These are phyloP conservation scores for Lonchura striata DNA, from an alignment of 2,113 vertebrate species.

Conservation along the genomic window DNA sequence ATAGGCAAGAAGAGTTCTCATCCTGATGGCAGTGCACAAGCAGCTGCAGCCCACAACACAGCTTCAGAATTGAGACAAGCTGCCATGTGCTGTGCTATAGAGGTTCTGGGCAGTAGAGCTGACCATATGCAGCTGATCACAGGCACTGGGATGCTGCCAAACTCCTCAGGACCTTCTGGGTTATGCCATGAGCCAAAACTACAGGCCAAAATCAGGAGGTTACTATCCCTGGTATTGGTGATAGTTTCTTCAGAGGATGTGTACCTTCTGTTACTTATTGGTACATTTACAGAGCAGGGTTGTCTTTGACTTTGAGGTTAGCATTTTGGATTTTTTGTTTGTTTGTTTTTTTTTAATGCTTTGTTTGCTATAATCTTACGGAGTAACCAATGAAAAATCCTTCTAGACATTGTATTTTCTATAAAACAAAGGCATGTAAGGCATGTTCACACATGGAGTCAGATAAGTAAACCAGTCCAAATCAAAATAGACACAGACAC, in stretches of 20 bases:
- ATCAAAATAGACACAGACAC: not conserved
- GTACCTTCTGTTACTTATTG: not conserved
- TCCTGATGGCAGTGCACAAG: not conserved
- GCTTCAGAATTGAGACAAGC: not conserved
- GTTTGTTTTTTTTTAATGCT: not conserved
- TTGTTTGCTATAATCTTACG: not conserved
- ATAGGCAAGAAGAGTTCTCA: not conserved
- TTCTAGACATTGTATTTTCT: not conserved
- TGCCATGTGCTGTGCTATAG: fast-evolving
- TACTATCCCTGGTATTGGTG: not conserved
- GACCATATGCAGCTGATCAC: not conserved
- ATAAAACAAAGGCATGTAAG: not conserved
- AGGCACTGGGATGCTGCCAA: not conserved
- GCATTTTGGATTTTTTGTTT: not conserved
- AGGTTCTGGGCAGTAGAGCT: not conserved
- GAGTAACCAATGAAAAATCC: not conserved
- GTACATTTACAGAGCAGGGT: not conserved
- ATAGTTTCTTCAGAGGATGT: not conserved
- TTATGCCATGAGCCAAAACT: not conserved
- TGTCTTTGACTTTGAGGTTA: not conserved
- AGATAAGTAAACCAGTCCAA: not conserved
- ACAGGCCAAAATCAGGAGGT: not conserved
- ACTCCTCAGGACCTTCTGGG: not conserved
- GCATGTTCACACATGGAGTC: not conserved
- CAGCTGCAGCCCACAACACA: not conserved